Evolutionary conservation across 1,140 invertebrate genomes (phyloP).

Genomic region (Aphidius gifuensis): DNA sequence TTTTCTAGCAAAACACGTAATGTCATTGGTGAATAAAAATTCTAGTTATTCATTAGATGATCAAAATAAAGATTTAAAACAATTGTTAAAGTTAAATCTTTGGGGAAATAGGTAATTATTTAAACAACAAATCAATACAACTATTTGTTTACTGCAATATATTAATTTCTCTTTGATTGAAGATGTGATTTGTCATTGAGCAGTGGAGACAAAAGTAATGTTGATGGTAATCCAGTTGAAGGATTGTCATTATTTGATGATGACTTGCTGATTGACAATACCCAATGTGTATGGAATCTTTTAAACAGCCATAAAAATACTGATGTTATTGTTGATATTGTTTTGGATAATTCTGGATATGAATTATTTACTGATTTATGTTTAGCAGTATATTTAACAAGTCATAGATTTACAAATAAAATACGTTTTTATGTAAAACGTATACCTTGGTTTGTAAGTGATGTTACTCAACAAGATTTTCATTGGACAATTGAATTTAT

Average conservation of each 20-base stretch:
- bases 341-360: constrained; percentile 92
- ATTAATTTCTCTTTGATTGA: constrained; percentile 18
- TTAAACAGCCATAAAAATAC: constrained; percentile 29
- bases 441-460: constrained; percentile 96
- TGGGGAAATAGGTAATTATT: constrained; percentile 63
- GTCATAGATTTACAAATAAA: constrained; percentile 63
- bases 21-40: constrained; percentile 43
- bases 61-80: constrained; percentile 53
- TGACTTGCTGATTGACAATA: constrained; percentile 71
- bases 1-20: constrained; percentile 57
- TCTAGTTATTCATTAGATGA: constrained; percentile 39
- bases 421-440: constrained; percentile 85
- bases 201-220: constrained; percentile 61
- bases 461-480: constrained; percentile 77
- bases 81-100: constrained; percentile 63
- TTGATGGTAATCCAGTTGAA: constrained; percentile 61
- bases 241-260: constrained; percentile 63
- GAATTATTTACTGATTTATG: constrained; percentile 90
- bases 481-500: constrained; percentile 63
- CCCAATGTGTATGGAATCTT: constrained; percentile 57
- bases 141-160: constrained; percentile 13
- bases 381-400: constrained; percentile 76
- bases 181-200: constrained; percentile 88
- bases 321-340: constrained; percentile 63
- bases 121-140: background rate